phyloP scores from a whole-genome alignment of 2,113 vertebrate genomes.

The Stigmatopora argus region DNA sequence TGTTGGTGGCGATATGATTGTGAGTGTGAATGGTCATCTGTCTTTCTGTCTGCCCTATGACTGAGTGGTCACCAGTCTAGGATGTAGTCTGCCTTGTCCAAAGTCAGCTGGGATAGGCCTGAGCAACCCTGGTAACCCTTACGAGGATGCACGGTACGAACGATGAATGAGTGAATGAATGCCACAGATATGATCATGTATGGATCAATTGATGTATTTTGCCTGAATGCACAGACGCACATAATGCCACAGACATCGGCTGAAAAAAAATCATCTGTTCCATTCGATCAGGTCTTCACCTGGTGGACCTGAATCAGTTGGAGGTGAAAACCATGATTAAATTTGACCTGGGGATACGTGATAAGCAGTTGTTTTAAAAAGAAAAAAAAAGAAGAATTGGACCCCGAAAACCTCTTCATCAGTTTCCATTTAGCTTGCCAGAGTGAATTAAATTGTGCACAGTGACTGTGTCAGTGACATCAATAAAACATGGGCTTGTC shows the following conservation, averaged over 20 bases:
- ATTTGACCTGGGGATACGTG: slow-evolving; percentile 27
- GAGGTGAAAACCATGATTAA: slow-evolving; percentile 35
- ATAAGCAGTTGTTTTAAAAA: slow-evolving; percentile 15
- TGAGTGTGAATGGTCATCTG: too few relatives aligned
- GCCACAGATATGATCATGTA: neutral
- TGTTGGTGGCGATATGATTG: too few relatives aligned
- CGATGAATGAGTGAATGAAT: neutral
- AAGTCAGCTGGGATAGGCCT: too few relatives aligned
- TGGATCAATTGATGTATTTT: neutral
- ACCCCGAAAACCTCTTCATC: slow-evolving; percentile 13
- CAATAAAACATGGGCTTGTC: slow-evolving; percentile 33
- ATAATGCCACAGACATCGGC: slow-evolving; percentile 23
- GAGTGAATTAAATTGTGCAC: slow-evolving; percentile 12
- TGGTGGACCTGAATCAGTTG: slow-evolving; percentile 17
- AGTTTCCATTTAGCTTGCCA: slow-evolving; percentile 18
- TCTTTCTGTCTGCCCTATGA: neutral
- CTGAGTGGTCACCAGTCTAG: neutral
- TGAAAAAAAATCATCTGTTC: slow-evolving; percentile 21
- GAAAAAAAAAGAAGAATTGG: neutral
- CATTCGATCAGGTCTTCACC: slow-evolving; percentile 17
- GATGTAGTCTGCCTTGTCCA: too few relatives aligned
- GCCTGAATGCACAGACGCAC: neutral
- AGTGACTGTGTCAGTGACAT: slow-evolving; percentile 10
- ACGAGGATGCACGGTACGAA: too few relatives aligned
- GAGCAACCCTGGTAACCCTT: too few relatives aligned